Percentiles rank a stretch among this genome's conserved stretches.
phyloP scores from a whole-genome alignment of 2,113 vertebrate genomes.

The Procapra przewalskii region DNA sequence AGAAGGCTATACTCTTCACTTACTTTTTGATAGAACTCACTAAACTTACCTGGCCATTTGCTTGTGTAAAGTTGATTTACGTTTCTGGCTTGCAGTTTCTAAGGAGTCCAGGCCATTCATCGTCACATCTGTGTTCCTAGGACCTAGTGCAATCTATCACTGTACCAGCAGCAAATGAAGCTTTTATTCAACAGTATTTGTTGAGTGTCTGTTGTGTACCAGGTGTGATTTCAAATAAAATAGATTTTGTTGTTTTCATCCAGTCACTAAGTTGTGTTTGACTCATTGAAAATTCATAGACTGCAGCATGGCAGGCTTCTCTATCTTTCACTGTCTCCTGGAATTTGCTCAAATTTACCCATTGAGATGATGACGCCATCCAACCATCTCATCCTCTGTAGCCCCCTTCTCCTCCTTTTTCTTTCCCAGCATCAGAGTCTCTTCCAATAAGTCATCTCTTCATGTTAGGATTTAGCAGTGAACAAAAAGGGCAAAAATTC shows the following conservation, averaged over 20 bases:
- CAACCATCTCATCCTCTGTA: neutral
- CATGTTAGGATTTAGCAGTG: neutral
- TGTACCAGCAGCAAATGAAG: rapidly evolving
- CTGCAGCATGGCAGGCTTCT: neutral
- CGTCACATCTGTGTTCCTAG: rapidly evolving
- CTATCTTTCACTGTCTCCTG: neutral
- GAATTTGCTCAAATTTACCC: neutral
- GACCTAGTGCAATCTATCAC: rapidly evolving
- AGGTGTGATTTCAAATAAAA: neutral
- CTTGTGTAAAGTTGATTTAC: neutral
- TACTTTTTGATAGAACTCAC: neutral
- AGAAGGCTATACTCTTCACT: too few species aligned
- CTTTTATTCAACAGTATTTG: too few species aligned
- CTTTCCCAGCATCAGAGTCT: neutral
- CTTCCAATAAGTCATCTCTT: neutral
- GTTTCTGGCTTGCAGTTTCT: neutral
- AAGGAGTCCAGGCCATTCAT: too few species aligned
- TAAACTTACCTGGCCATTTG: rapidly evolving
- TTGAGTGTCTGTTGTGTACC: rapidly evolving
- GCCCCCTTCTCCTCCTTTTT: neutral
- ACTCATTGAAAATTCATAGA: neutral
- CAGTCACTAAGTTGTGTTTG: neutral
- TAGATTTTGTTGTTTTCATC: neutral
- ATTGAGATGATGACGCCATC: neutral
- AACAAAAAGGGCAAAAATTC: neutral